Evolutionary conservation across 1,140 invertebrate species (phyloP).

Genomic region (Delia radicum): DNA sequence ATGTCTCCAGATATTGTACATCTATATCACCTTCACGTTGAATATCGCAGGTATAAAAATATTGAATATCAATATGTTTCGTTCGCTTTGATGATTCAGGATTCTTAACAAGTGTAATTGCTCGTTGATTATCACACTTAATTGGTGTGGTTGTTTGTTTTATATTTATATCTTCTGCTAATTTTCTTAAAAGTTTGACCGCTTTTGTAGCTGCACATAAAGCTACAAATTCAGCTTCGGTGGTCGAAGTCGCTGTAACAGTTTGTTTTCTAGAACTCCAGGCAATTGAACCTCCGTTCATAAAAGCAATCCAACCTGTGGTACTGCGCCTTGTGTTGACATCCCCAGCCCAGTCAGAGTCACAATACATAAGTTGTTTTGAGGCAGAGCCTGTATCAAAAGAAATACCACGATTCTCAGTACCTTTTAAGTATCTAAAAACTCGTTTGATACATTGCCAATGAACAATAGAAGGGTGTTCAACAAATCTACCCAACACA

Average conservation of each 20-base stretch:
- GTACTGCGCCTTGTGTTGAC: constrained; percentile 44
- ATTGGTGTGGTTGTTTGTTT: not conserved
- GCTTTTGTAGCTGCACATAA: constrained; percentile 48
- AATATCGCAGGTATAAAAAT: constrained; percentile 36
- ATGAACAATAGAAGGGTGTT: constrained; percentile 49
- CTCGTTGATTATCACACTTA: constrained; percentile 24
- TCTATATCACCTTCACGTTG: not conserved
- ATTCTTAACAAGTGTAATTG: constrained; percentile 23
- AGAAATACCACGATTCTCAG: constrained; percentile 7
- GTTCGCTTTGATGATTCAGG: not conserved
- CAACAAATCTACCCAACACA: constrained; percentile 42
- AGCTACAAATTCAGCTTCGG: constrained; percentile 58
- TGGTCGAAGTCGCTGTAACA: constrained; percentile 55
- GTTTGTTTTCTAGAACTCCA: constrained; percentile 57
- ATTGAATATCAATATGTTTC: constrained; percentile 52
- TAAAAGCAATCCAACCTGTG: constrained; percentile 40
- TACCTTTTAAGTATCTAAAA: constrained; percentile 44
- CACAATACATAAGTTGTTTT: constrained; percentile 38
- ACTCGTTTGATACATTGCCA: constrained; percentile 41
- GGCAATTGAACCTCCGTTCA: constrained; percentile 45
- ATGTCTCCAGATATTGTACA: not conserved
- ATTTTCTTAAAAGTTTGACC: constrained; percentile 42
- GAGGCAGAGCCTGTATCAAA: not conserved
- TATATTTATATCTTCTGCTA: constrained; percentile 37
- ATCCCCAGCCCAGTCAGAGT: constrained; percentile 55